Conservation (phyloP, 2,797 vertebrate species). For the Epinephelus coioides region DNA sequence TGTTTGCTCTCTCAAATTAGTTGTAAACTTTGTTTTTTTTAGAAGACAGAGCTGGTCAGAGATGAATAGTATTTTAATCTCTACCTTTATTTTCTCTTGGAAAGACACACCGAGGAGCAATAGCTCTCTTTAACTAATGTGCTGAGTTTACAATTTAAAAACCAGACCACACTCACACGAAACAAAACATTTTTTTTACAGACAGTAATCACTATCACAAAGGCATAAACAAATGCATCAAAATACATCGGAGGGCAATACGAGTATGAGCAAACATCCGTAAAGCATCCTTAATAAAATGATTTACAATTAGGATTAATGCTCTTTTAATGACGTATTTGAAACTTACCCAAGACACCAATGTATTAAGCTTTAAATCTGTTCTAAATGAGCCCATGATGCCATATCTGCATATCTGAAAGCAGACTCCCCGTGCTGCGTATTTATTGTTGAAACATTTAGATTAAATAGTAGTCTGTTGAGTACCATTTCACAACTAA, state of each 20-base stretch:
- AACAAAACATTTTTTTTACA: not conserved
- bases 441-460: not conserved
- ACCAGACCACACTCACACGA: not conserved
- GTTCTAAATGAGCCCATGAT: not conserved
- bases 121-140: slow-evolving; percentile 2
- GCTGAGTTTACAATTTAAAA: not conserved
- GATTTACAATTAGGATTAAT: not conserved
- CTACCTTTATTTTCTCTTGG: not conserved
- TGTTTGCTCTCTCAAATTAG: too few relatives aligned
- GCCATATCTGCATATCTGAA: not conserved
- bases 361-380: not conserved
- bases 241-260: not conserved
- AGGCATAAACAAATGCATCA: not conserved
- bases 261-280: not conserved
- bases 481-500: not conserved
- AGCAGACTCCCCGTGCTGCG: not conserved
- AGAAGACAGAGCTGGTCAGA: not conserved
- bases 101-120: slow-evolving; percentile 25
- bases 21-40: too few relatives aligned
- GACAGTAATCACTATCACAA: not conserved
- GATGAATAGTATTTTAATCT: slow-evolving; percentile 18
- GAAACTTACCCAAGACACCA: not conserved
- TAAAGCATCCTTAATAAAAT: not conserved
- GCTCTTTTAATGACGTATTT: slow-evolving; percentile 9
- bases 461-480: not conserved